Evolutionary conservation across 1,140 invertebrate genomes (phyloP), one percentile per base, ranked within the genome.

Genomic region (Dreissena rostriformis): DNA sequence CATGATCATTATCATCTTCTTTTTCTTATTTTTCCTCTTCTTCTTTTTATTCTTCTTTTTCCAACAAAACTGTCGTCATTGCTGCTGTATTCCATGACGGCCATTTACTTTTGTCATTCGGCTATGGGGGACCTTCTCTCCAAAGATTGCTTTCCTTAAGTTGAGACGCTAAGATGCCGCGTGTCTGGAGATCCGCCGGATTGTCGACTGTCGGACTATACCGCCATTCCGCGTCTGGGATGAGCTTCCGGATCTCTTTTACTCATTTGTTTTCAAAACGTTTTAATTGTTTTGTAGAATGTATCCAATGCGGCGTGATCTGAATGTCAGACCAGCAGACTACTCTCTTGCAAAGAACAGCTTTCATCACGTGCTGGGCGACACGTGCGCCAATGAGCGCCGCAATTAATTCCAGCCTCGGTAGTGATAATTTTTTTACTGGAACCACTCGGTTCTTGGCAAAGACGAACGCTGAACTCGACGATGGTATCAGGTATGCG

Each of bases 371-470:
- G 52, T 61, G 53, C 7, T 14, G 29, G n/a, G 29, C 39, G 17
- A 61, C 39, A 14, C 49, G 39, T 11, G 73, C 52, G 28, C 52
- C 73, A 24, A 63, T 7, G 28, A 61, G 52, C n/a, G 73, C 53
- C 61, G 73, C 51, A 8, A 39, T 52, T 4, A 53, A 55, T 75
- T 61, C 73, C 10, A 75, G 53, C 24, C 22, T 63, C 52, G 73
- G 73, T 61, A 75, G 15, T 55, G 73, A 57, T 5, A 75, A 17
- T 24, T 55, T 5, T 26, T 75, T 26, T 17, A 61, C 73, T 5
- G 73, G 52, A 19, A 29, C 17, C 5, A 75, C 73, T 57, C 73
- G 39, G 10, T 75, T 57, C 26, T 61, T 75, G 12, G 53, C 52
- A 39, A 75, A 52, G 15, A 75, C 52, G 53, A 75, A 22, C 19